These are phyloP conservation scores for Penelope pileata DNA, from an alignment of 2,113 vertebrate species.

Conservation along the genomic window DNA sequence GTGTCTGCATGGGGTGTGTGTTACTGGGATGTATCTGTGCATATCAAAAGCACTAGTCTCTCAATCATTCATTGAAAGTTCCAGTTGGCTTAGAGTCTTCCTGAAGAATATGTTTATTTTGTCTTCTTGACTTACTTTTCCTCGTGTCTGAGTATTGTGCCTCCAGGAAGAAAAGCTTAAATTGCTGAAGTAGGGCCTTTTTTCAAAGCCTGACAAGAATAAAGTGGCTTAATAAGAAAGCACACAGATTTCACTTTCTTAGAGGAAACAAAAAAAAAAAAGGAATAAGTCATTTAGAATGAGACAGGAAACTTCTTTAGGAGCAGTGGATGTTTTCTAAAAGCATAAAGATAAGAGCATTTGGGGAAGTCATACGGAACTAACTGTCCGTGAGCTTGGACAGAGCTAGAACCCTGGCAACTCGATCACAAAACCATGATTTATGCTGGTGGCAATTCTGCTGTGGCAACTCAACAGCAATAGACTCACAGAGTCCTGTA, in stretches of 20 bases:
- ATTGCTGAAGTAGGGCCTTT: constrained; percentile 69
- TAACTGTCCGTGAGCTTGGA: not conserved
- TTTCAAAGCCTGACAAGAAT: constrained; percentile 77
- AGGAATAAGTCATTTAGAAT: not conserved
- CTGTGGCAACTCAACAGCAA: not conserved
- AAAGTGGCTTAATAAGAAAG: constrained; percentile 76
- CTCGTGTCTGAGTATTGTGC: constrained; percentile 81
- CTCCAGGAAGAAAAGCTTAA: constrained; percentile 80
- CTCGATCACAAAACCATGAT: not conserved
- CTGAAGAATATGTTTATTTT: constrained; percentile 83
- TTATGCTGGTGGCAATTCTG: not conserved
- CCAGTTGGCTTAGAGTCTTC: constrained; percentile 69
- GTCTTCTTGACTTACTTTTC: constrained; percentile 80
- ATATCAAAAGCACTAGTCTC: constrained; percentile 49
- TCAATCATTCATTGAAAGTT: constrained; percentile 59
- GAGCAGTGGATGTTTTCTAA: constrained; percentile 3
- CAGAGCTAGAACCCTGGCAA: not conserved
- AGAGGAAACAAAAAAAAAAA: not conserved
- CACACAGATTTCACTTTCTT: constrained; percentile 60
- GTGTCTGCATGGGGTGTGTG: not conserved
- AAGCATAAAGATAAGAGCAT: not conserved
- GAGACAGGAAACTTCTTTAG: constrained; percentile 38
- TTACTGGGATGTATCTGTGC: constrained; percentile 14
- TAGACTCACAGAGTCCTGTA: not conserved
- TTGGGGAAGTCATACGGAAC: not conserved